phyloP scores from a whole-genome alignment of 1,140 invertebrate species.

The Dendrolimus punctatus region DNA sequence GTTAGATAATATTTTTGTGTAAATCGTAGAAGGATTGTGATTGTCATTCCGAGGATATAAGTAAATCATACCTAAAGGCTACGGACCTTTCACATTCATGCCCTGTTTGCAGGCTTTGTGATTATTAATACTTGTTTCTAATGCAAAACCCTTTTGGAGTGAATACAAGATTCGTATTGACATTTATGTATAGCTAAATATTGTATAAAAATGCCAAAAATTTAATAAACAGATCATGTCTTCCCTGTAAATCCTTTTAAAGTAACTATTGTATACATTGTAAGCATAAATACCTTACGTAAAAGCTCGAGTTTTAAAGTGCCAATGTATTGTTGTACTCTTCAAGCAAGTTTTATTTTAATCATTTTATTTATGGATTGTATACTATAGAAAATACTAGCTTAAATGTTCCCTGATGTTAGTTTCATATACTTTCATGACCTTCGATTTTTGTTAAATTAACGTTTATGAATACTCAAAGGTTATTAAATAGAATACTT shows the following conservation, averaged over 20 bases:
- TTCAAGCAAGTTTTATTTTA: too few species aligned
- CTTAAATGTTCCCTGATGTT: too few species aligned
- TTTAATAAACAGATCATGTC: slow-evolving; percentile 48
- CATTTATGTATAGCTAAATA: slow-evolving; percentile 4
- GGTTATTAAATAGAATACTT: too few species aligned
- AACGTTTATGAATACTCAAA: too few species aligned
- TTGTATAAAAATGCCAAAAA: slow-evolving; percentile 13
- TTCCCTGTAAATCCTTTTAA: slow-evolving; percentile 53
- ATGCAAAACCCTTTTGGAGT: neutral
- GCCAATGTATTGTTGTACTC: slow-evolving; percentile 13
- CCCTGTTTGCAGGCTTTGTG: slow-evolving; percentile 1
- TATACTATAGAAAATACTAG: too few species aligned
- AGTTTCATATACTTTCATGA: too few species aligned
- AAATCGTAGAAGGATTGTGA: slow-evolving; percentile 28
- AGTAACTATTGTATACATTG: slow-evolving; percentile 18
- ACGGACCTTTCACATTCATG: too few species aligned
- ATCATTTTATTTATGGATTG: too few species aligned
- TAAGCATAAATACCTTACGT: slow-evolving; percentile 7
- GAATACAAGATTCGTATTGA: neutral
- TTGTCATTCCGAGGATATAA: slow-evolving; percentile 28
- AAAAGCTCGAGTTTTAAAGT: slow-evolving; percentile 13
- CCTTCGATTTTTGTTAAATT: too few species aligned
- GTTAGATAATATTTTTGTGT: slow-evolving; percentile 8
- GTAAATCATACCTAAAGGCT: neutral
- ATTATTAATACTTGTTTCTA: neutral